Evolutionary conservation across 2,113 vertebrate genomes (phyloP).

Genomic region (Turdus rufiventris): DNA sequence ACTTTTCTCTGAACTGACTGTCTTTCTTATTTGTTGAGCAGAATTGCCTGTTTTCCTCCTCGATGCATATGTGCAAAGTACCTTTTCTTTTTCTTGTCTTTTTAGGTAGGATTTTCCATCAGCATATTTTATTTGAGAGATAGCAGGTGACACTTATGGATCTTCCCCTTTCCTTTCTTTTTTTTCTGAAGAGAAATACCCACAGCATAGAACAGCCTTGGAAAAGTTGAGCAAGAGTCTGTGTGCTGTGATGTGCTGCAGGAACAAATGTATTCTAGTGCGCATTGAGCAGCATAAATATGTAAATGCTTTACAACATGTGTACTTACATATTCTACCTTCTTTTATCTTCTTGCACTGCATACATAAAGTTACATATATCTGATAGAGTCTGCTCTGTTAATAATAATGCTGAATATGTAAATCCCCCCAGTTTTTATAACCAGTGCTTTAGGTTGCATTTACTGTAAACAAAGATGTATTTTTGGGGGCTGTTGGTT

Average conservation of each 20-base stretch:
- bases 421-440: conserved; percentile 56
- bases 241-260: neutral
- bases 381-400: conserved; percentile 31
- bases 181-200: conserved; percentile 12
- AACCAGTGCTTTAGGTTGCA: conserved; percentile 72
- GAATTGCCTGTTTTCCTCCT: neutral
- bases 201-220: conserved; percentile 4
- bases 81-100: conserved; percentile 6
- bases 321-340: neutral
- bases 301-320: conserved; percentile 56
- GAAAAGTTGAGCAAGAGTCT: conserved; percentile 18
- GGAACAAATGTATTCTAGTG: neutral
- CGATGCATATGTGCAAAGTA: neutral
- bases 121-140: conserved; percentile 31
- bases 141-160: neutral
- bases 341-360: conserved; percentile 4
- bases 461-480: conserved; percentile 95
- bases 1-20: neutral
- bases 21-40: neutral
- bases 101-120: neutral
- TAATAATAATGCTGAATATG: conserved; percentile 67
- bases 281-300: conserved; percentile 51
- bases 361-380: neutral
- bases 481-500: conserved; percentile 89
- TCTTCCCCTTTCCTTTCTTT: conserved; percentile 21